A percentile compares a stretch with the other conserved stretches of the same genome.
Conservation (phyloP, 1,140 invertebrate genomes). For the Aphelinus atriplicis region DNA sequence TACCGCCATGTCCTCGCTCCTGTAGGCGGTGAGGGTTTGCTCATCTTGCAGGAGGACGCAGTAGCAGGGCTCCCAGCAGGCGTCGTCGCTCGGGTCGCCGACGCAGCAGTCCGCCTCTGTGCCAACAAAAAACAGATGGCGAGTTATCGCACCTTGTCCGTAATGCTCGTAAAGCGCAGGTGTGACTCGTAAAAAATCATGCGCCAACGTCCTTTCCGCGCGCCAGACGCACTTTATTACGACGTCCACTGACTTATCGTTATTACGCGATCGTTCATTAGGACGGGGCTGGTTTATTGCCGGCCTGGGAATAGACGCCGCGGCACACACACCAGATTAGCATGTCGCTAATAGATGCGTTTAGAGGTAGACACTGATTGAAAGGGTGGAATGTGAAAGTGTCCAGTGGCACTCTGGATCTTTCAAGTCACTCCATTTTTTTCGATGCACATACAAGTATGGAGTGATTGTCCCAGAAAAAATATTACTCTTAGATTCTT, state of each 20-base stretch:
- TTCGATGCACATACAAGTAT: too few species aligned
- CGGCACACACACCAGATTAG: too few species aligned
- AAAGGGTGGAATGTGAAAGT: too few species aligned
- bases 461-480: too few species aligned
- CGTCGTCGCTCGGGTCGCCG: constrained; percentile 58
- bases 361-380: too few species aligned
- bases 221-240: not conserved
- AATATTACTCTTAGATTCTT: too few species aligned
- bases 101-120: constrained; percentile 64
- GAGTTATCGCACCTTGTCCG: constrained; percentile 29
- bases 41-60: constrained; percentile 88
- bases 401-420: too few species aligned
- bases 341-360: too few species aligned
- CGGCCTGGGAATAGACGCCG: too few species aligned
- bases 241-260: not conserved
- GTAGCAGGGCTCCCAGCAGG: constrained; percentile 86
- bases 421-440: too few species aligned
- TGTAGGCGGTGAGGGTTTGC: constrained; percentile 84
- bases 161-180: constrained; percentile 34
- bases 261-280: constrained; percentile 23
- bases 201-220: not conserved
- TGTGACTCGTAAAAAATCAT: constrained; percentile 36
- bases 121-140: constrained; percentile 41
- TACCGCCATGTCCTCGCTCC: constrained; percentile 88
- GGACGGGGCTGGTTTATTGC: not conserved